phyloP scores from a whole-genome alignment of 2,797 vertebrate species.

The Neoniphon sammara region DNA sequence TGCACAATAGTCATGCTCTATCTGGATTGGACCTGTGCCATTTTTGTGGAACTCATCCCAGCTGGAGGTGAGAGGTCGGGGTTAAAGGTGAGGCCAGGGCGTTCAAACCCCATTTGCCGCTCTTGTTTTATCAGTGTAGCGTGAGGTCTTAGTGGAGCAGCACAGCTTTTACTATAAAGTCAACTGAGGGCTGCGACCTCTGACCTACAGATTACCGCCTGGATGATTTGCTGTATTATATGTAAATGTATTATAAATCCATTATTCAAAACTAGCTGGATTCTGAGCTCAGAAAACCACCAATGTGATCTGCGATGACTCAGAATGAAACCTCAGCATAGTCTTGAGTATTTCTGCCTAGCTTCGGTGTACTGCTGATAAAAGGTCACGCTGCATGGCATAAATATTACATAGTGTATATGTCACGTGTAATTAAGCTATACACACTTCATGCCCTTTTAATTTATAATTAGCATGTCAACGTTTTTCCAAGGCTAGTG shows the following conservation, averaged over 20 bases:
- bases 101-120: conserved; percentile 15
- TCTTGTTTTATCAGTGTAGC: conserved; percentile 36
- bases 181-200: conserved; percentile 38
- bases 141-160: conserved; percentile 25
- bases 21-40: conserved; percentile 4
- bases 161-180: conserved; percentile 29
- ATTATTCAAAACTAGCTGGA: not conserved
- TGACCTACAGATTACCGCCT: conserved; percentile 41
- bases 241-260: conserved; percentile 33
- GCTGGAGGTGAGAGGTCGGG: conserved; percentile 33
- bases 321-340: conserved; percentile 42
- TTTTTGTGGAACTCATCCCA: not conserved
- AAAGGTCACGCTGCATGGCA: conserved; percentile 26
- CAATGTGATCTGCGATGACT: conserved; percentile 16
- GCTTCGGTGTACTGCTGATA: conserved; percentile 34
- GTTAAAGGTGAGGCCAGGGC: conserved; percentile 10
- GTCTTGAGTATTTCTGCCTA: conserved; percentile 50
- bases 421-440: conserved; percentile 48
- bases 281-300: not conserved
- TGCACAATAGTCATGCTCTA: conserved; percentile 33
- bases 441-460: not conserved
- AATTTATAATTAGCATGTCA: conserved; percentile 8
- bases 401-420: conserved; percentile 42
- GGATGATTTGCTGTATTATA: conserved; percentile 32
- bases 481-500: conserved; percentile 34